Evolutionary conservation across 2,113 vertebrate species (phyloP), one percentile per base, ranked within the genome.

Genomic region (zebrafish (Danio rerio)): DNA sequence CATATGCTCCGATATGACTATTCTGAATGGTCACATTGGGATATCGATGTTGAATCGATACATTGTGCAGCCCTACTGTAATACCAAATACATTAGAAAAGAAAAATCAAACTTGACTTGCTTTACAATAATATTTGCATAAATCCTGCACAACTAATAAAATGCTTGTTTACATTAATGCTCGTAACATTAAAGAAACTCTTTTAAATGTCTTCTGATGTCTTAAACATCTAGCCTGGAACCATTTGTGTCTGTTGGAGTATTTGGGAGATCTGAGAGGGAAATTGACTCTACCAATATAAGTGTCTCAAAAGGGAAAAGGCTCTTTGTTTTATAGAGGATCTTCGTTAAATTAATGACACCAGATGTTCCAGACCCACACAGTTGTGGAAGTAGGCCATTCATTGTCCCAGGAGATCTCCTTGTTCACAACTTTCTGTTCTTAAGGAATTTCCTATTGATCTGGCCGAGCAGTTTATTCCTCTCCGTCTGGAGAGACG

Each of bases 401-500:
- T 73, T 40, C 7, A 47, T n/a, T 45, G 21, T 84, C 82, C 73
- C 82, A 15, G 59, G 82, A 74, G 78, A 62, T 43, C 43, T 78
- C 56, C 81, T 73, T 40, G 7, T 78, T 84, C 82, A 78, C 78
- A 84, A 69, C 73, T 78, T 77, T 12, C 50, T 84, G 85, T 78
- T 84, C 79, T 81, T 86, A 71, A 78, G 78, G 73, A 69, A 81
- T 81, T 86, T 86, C 78, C 85, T 78, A 86, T 86, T 74, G 82
- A 86, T 86, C 81, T 72, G 63, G 56, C 71, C 20, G n/a, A 11
- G 63, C 45, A 62, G 70, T 86, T 83, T 86, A 83, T 65, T 45
- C 18, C 4, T 13, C 40, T 45, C 65, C 65, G 49, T 76, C 45
- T 15, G 47, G 85, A 83, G 78, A 69, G 69, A 47, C 5, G 16